Evolutionary conservation across 92 coral and sea anemone species (phyloP).

Genomic region (Zoanthus sociatus): DNA sequence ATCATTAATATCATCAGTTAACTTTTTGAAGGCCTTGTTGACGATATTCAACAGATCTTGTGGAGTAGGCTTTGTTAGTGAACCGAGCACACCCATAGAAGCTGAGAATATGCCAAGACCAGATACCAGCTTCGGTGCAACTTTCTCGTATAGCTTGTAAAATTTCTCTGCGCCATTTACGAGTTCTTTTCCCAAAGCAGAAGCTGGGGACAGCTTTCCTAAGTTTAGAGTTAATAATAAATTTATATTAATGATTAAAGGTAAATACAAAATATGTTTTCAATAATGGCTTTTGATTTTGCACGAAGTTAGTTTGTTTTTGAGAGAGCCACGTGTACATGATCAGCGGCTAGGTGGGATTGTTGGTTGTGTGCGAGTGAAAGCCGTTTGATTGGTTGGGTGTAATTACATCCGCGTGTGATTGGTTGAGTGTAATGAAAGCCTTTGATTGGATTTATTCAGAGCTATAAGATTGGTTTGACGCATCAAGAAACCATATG

Average conservation of each 20-base stretch:
- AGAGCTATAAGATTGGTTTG: too few species aligned
- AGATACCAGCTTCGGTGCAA: conserved; percentile 29
- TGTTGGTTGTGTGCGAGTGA: too few species aligned
- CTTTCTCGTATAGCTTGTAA: not conserved
- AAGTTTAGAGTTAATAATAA: not conserved
- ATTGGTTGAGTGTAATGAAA: too few species aligned
- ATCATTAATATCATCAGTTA: conserved; percentile 34
- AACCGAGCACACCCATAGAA: conserved; percentile 19
- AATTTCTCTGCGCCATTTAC: conserved; percentile 17
- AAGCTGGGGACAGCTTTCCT: conserved; percentile 22
- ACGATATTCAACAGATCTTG: conserved; percentile 12
- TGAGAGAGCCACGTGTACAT: not conserved
- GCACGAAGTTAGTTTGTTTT: not conserved
- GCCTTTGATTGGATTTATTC: too few species aligned
- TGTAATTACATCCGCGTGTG: too few species aligned
- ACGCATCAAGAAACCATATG: too few species aligned
- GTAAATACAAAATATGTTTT: too few species aligned
- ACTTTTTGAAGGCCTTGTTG: conserved; percentile 19
- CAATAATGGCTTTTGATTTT: not conserved
- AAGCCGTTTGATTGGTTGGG: too few species aligned
- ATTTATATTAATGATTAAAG: not conserved
- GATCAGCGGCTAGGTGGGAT: too few species aligned
- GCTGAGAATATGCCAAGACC: conserved; percentile 34
- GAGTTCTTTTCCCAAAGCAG: conserved; percentile 27
- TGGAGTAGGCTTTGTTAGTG: conserved; percentile 6